Conservation (phyloP, 1,140 invertebrate species). For the Belonocnema kinseyi region DNA sequence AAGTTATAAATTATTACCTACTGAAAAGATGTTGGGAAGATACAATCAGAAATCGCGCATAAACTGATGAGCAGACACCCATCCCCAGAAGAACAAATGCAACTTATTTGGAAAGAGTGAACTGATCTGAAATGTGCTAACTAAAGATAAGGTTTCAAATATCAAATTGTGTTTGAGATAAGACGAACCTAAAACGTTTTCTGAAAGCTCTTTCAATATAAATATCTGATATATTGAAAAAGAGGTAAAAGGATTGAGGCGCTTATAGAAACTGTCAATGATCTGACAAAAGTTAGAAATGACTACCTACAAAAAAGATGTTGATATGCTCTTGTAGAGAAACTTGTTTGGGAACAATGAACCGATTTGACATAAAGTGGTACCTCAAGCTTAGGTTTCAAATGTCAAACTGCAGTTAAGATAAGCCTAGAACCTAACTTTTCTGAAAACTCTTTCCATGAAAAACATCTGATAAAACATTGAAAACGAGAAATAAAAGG, state of each 20-base stretch:
- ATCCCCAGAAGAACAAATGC: slow-evolving; percentile 9
- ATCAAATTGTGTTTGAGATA: background rate
- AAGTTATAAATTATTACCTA: background rate
- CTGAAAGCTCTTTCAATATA: slow-evolving; percentile 4
- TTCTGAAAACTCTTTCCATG: slow-evolving; percentile 16
- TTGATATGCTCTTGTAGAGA: background rate
- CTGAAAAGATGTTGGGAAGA: background rate
- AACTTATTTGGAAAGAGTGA: background rate
- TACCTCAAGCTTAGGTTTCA: slow-evolving; percentile 21
- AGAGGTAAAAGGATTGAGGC: slow-evolving; percentile 13
- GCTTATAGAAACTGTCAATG: background rate
- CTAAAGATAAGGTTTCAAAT: slow-evolving; percentile 24
- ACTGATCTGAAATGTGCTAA: slow-evolving; percentile 8
- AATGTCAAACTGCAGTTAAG: background rate
- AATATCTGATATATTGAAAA: background rate
- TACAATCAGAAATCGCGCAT: background rate
- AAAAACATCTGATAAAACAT: slow-evolving; percentile 18
- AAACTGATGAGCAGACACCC: slow-evolving; percentile 9
- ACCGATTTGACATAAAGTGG: slow-evolving; percentile 16
- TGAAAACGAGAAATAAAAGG: background rate
- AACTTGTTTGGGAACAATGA: background rate
- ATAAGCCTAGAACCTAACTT: background rate
- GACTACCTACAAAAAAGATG: background rate
- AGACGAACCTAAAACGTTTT: slow-evolving; percentile 5
- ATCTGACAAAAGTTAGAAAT: background rate